A percentile compares a stretch with the other conserved stretches of the same genome.
Evolutionary conservation across 2,797 vertebrate genomes (phyloP).

Genomic region (Ctenopoma kingsleyae): DNA sequence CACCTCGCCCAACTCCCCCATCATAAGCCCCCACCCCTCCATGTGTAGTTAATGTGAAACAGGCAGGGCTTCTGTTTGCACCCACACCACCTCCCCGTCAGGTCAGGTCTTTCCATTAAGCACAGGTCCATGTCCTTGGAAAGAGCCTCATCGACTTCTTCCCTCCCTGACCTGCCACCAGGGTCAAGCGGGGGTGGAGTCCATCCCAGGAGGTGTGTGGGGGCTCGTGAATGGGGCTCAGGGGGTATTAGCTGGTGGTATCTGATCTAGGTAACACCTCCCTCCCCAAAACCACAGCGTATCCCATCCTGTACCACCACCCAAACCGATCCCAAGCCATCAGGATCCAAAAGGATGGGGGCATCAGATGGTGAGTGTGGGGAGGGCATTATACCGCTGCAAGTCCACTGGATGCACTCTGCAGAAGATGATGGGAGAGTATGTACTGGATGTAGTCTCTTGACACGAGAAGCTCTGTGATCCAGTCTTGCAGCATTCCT

Average conservation of each 20-base stretch:
- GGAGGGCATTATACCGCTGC: slow-evolving; percentile 1
- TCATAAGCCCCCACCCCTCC: slow-evolving; percentile 26
- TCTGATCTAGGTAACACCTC: slow-evolving; percentile 67
- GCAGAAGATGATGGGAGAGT: slow-evolving; percentile 31
- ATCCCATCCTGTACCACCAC: slow-evolving; percentile 22
- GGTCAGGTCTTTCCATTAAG: slow-evolving; percentile 41
- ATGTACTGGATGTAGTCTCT: slow-evolving; percentile 19
- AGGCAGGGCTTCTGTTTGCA: slow-evolving; percentile 7
- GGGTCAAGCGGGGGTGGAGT: slow-evolving; percentile 19
- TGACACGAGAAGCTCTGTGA: slow-evolving; percentile 64
- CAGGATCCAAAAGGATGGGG: not conserved
- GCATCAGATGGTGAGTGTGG: not conserved
- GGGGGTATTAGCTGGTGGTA: slow-evolving; percentile 66
- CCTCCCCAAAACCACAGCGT: slow-evolving; percentile 15
- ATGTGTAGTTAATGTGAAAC: slow-evolving; percentile 42
- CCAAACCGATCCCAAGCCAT: slow-evolving; percentile 3
- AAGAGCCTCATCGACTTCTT: slow-evolving; percentile 37
- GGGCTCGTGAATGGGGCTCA: slow-evolving; percentile 8
- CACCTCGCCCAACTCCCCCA: slow-evolving; percentile 7
- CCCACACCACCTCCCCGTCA: slow-evolving; percentile 19
- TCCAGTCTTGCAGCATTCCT: slow-evolving; percentile 53
- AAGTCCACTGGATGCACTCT: slow-evolving; percentile 42
- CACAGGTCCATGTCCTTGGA: slow-evolving; percentile 67
- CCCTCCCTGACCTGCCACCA: slow-evolving; percentile 22
- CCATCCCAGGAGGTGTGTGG: slow-evolving; percentile 34